Base-by-base conservation (phyloP, 2,113 vertebrate genomes). In the Trematocara marginatum region DNA sequence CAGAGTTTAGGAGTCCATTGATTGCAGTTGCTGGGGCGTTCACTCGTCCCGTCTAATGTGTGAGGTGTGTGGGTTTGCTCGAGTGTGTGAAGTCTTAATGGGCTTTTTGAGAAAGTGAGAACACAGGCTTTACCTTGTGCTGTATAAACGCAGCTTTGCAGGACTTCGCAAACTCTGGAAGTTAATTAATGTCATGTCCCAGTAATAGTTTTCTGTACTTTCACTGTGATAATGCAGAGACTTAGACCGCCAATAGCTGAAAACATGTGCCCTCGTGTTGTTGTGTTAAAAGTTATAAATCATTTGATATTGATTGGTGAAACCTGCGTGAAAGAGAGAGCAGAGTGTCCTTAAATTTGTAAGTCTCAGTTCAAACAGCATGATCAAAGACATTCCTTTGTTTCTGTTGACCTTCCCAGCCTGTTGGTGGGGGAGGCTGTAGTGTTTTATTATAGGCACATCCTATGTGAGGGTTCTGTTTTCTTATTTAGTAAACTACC, bases 1-100 rank as follows among this genome's bases (percentile, higher is more conserved):
- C 86, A 92, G 89, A 95, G 83, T 92, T 90, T 86, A 91, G 89
- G 64, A 95, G 90, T 57, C 82, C 92, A 95, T 94, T 90, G 96
- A 95, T 91, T 85, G 91, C 66, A 79, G 91, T 82, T 90, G 92
- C 81, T 23, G 54, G 81, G 89, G 86, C 88, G 83, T 90, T 92
- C 76, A 74, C 80, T 86, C 61, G 79, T 91, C 90, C 87, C 79
- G 47, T 89, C 86, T 87, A 87, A 89, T 90, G 89, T 92, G 91
- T 91, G 89, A 87, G 84, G 88, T 86, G 90, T 87, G 90, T 69
- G 64, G 64, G 82, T 85, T 40, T 80, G 79, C 71, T 86, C 4
- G 18, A 66, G 66, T 83, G 85, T 92, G 84, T 93, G 54, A 87
- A 88, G 81, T 85, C 82, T 61, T 90, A 90, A 90, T 88, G 87